A percentile compares a stretch with the other conserved stretches of the same genome.
phyloP scores from a whole-genome alignment of 1,140 invertebrate genomes.

The Drosophila cardini region DNA sequence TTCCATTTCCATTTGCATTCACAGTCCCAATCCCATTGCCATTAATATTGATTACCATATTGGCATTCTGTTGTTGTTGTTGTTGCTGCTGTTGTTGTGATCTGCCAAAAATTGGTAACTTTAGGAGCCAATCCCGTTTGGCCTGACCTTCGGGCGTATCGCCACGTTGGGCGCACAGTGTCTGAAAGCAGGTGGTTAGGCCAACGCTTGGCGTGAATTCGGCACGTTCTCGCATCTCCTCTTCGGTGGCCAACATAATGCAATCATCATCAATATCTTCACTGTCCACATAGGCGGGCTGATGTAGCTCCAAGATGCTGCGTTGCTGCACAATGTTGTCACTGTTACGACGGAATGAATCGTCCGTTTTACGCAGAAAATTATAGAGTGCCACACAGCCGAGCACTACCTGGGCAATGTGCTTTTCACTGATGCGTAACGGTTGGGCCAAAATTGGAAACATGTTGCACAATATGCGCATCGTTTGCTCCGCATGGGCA shows the following conservation, averaged over 20 bases:
- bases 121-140: constrained; percentile 71
- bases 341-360: constrained; percentile 71
- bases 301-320: constrained; percentile 54
- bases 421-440: constrained; percentile 72
- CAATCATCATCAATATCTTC: constrained; percentile 78
- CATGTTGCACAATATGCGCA: constrained; percentile 80
- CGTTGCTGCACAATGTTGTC: constrained; percentile 74
- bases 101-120: constrained; percentile 46
- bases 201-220: constrained; percentile 77
- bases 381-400: constrained; percentile 80
- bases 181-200: constrained; percentile 75
- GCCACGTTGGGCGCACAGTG: constrained; percentile 63
- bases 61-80: constrained; percentile 13
- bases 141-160: constrained; percentile 68
- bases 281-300: constrained; percentile 61
- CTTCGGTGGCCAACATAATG: constrained; percentile 78
- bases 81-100: constrained; percentile 30
- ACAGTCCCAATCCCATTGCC: not conserved
- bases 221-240: constrained; percentile 71
- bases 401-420: constrained; percentile 76
- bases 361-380: constrained; percentile 81
- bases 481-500: constrained; percentile 73
- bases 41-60: not conserved
- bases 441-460: constrained; percentile 78
- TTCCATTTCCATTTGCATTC: constrained; percentile 16